These are phyloP conservation scores for Mus spretus DNA, from an alignment of 2,797 vertebrate species.

Conservation along the genomic window DNA sequence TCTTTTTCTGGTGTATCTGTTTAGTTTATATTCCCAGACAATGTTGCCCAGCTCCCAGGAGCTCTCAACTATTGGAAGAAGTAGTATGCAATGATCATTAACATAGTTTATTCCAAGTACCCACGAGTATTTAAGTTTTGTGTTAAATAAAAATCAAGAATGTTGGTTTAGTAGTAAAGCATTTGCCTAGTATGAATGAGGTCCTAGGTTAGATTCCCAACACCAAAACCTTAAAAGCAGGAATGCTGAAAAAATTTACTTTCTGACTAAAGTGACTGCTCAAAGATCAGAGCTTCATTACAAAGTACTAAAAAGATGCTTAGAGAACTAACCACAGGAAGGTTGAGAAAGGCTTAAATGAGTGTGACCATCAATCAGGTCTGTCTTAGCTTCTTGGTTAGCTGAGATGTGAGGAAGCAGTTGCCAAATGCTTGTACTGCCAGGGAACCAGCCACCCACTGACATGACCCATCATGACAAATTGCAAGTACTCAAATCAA, in stretches of 20 bases:
- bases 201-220: neutral
- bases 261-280: neutral
- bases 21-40: conserved; percentile 38
- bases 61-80: neutral
- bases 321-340: conserved; percentile 24
- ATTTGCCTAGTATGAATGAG: neutral
- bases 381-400: neutral
- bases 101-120: neutral
- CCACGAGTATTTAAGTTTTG: neutral
- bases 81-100: neutral
- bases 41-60: neutral
- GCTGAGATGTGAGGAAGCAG: neutral
- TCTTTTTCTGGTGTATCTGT: conserved; percentile 11
- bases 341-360: conserved; percentile 22
- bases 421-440: neutral
- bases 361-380: neutral
- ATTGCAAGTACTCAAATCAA: conserved; percentile 70
- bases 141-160: neutral
- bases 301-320: conserved; percentile 12
- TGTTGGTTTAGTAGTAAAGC: neutral
- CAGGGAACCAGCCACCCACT: neutral
- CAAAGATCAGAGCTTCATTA: neutral
- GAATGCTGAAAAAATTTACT: neutral
- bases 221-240: neutral
- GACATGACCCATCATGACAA: neutral